Percentiles rank a stretch among this genome's conserved stretches.
Conservation (phyloP, 2,888 invertebrate species). For the Anarsia innoxiella region DNA sequence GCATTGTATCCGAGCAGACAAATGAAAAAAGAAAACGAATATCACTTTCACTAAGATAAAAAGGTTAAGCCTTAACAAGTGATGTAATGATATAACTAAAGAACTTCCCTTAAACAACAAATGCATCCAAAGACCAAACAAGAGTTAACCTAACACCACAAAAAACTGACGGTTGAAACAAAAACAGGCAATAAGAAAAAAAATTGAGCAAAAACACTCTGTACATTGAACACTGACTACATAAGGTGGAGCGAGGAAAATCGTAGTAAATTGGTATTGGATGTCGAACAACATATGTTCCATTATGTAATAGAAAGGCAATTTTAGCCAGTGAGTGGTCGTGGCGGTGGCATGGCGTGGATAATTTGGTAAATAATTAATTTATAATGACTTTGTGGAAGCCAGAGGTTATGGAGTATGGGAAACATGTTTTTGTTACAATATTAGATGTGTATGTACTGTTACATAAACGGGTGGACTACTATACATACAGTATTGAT, state of each 20-base stretch:
- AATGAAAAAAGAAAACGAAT: too few species aligned
- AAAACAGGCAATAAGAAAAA: conserved; percentile 30
- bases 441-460: too few species aligned
- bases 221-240: conserved; percentile 22
- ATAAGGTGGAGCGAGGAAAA: conserved; percentile 51
- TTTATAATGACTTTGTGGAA: conserved; percentile 22
- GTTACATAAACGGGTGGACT: too few species aligned
- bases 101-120: too few species aligned
- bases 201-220: conserved; percentile 27
- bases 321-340: conserved; percentile 13
- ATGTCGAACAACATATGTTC: conserved; percentile 26
- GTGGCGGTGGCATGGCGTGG: conserved; percentile 19
- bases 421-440: too few species aligned
- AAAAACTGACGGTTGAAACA: conserved; percentile 40
- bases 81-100: too few species aligned
- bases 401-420: conserved; percentile 12
- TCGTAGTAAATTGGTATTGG: conserved; percentile 51
- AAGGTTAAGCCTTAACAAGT: too few species aligned
- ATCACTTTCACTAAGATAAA: too few species aligned
- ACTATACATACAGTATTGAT: too few species aligned
- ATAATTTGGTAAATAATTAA: conserved; percentile 24
- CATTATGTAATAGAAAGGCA: conserved; percentile 15
- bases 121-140: too few species aligned
- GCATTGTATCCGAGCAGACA: too few species aligned
- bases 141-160: too few species aligned